A percentile compares a stretch with the other conserved stretches of the same genome.
These are phyloP conservation scores for Centropyge bicolor DNA, from an alignment of 2,797 vertebrate species.

Conservation along the genomic window DNA sequence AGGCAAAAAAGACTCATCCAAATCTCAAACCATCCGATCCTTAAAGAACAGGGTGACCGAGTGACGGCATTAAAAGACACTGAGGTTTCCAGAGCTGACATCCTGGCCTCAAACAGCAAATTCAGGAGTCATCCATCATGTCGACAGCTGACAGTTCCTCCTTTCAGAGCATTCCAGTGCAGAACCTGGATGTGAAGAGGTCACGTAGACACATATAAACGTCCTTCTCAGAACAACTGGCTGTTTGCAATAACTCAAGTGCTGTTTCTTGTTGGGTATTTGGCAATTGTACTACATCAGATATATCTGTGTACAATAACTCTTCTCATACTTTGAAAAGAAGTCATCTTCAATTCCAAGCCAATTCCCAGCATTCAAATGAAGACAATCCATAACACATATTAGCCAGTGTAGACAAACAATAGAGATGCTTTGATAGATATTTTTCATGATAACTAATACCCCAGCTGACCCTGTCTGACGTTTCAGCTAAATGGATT, in stretches of 20 bases:
- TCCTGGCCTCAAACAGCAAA: slow-evolving; percentile 26
- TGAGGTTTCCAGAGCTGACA: slow-evolving; percentile 43
- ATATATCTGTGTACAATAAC: neutral
- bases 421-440: slow-evolving; percentile 21
- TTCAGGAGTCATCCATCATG: slow-evolving; percentile 61
- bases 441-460: slow-evolving; percentile 33
- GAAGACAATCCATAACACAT: neutral
- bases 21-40: slow-evolving; percentile 11
- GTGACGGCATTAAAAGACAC: slow-evolving; percentile 26
- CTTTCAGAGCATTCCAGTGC: neutral
- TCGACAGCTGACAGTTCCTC: slow-evolving; percentile 53
- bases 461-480: slow-evolving; percentile 32
- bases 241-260: neutral
- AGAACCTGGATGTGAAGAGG: slow-evolving; percentile 10
- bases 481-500: slow-evolving; percentile 47
- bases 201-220: neutral
- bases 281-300: neutral
- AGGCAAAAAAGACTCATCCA: slow-evolving; percentile 7
- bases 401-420: slow-evolving; percentile 11
- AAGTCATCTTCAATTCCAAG: neutral
- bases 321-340: neutral
- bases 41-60: slow-evolving; percentile 9
- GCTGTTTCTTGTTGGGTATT: neutral
- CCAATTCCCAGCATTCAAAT: neutral
- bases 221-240: neutral